These are phyloP conservation scores for Gobius niger DNA, from an alignment of 2,113 vertebrate species.

Conservation along the genomic window DNA sequence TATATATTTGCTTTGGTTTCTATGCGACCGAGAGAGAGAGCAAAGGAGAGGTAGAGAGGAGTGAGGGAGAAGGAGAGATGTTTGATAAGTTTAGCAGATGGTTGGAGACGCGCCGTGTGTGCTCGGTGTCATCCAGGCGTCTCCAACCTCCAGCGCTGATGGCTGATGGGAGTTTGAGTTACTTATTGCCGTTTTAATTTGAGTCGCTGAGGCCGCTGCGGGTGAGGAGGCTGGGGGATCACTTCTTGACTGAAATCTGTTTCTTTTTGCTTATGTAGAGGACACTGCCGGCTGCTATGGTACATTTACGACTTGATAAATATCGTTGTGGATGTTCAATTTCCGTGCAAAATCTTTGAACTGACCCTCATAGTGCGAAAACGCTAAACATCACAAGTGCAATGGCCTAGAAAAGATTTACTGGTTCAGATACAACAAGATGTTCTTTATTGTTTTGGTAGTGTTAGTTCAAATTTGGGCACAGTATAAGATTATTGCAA, in stretches of 20 bases:
- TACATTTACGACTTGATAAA: background rate
- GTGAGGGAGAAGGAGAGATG: background rate
- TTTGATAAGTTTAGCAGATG: slow-evolving; percentile 76
- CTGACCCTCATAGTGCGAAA: background rate
- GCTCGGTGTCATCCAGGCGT: slow-evolving; percentile 16
- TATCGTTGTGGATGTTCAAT: background rate
- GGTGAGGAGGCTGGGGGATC: slow-evolving; percentile 21
- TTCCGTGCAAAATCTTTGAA: background rate
- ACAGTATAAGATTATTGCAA: too few species aligned
- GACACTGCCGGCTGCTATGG: background rate
- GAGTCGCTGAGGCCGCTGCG: slow-evolving; percentile 18
- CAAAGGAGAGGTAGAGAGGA: background rate
- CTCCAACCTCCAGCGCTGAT: slow-evolving; percentile 27
- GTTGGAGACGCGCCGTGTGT: slow-evolving; percentile 44
- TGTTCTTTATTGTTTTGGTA: background rate
- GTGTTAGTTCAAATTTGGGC: background rate
- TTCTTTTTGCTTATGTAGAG: background rate
- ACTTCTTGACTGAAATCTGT: background rate
- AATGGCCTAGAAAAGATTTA: background rate
- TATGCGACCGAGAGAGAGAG: slow-evolving; percentile 34
- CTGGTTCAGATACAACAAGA: background rate
- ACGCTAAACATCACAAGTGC: background rate
- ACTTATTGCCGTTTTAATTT: slow-evolving; percentile 41
- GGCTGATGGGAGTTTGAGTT: slow-evolving; percentile 38
- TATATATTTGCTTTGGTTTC: slow-evolving; percentile 67